Evolutionary conservation across 2,888 invertebrate species (phyloP), one percentile per base, ranked within the genome.

Genomic region (Leptodirus hochenwartii): DNA sequence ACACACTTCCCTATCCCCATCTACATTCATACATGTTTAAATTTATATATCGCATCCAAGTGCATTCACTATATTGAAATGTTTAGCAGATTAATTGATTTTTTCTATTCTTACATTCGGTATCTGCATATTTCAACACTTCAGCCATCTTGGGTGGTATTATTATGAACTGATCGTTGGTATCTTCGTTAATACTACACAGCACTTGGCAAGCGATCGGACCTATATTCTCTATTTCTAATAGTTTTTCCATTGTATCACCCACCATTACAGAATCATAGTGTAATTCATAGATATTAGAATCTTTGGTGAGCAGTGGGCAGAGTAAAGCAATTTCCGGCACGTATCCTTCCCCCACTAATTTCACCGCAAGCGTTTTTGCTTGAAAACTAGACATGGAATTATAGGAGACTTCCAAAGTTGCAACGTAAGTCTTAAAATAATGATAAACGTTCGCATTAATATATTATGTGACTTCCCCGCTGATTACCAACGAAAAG

Each of bases 301-400:
- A 10, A 37, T 12, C 5, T n/a, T 22, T 10, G 15, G 25, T 14
- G 37, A 15, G 39, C 37, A 9, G 41, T 28, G 12, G 29, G 20
- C 1, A 61, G 58, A 14, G 56, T 43, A 4, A 51, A 10, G 36
- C 33, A 20, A 61, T 45, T 45, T 55, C 51, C n/a, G 62, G 60
- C 5, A 60, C 45, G 30, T 50, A 51, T 17, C 56, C 51, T 37
- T 57, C 54, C 1, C 62, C 62, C 10, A 37, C 35, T 20, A 62
- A 34, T 27, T 46, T 43, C 10, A 61, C 35, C 3, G 31, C 32
- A 3, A 51, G 36, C 23, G 34, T 39, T n/a, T 41, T 37, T 3
- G 35, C 17, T 11, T 35, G 30, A 5, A 44, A 34, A 15, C 34
- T 35, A 6, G 22, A 27, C 3, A 51, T 48, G 17, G 46, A 29